These are phyloP conservation scores for Drosophila nigrodunni DNA, from an alignment of 1,140 invertebrate species.

Conservation along the genomic window DNA sequence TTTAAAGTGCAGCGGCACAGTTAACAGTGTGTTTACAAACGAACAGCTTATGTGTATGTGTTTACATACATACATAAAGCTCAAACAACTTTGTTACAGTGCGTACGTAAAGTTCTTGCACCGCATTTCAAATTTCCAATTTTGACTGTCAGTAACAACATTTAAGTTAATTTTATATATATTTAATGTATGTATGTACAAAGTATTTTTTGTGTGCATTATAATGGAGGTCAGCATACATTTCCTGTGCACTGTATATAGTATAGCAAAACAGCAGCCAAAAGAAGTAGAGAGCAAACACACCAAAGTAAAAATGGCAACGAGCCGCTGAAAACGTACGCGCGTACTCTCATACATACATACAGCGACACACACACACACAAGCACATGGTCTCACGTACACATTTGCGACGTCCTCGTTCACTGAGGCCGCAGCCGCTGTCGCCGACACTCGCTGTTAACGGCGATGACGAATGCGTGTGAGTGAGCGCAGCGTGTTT, in stretches of 20 bases:
- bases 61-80: slow-evolving; percentile 36
- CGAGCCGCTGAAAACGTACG: slow-evolving; percentile 61
- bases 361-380: slow-evolving; percentile 1
- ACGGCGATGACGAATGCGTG: slow-evolving; percentile 69
- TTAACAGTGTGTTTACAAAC: slow-evolving; percentile 33
- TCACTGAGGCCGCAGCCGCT: slow-evolving; percentile 53
- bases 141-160: background rate
- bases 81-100: slow-evolving; percentile 31
- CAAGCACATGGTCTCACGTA: slow-evolving; percentile 20
- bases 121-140: background rate
- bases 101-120: slow-evolving; percentile 24
- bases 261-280: slow-evolving; percentile 20
- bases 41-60: slow-evolving; percentile 6
- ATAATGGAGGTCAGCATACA: slow-evolving; percentile 24
- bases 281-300: slow-evolving; percentile 14
- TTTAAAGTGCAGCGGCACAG: slow-evolving; percentile 15
- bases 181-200: slow-evolving; percentile 11
- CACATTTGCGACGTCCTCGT: slow-evolving; percentile 58
- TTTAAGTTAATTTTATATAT: background rate
- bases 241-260: slow-evolving; percentile 30
- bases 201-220: slow-evolving; percentile 7
- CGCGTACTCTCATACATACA: slow-evolving; percentile 26
- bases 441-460: slow-evolving; percentile 51
- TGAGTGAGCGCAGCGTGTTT: slow-evolving; percentile 49
- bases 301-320: slow-evolving; percentile 58